These are phyloP conservation scores for Momotus momota DNA, from an alignment of 2,797 vertebrate species.

Conservation along the genomic window DNA sequence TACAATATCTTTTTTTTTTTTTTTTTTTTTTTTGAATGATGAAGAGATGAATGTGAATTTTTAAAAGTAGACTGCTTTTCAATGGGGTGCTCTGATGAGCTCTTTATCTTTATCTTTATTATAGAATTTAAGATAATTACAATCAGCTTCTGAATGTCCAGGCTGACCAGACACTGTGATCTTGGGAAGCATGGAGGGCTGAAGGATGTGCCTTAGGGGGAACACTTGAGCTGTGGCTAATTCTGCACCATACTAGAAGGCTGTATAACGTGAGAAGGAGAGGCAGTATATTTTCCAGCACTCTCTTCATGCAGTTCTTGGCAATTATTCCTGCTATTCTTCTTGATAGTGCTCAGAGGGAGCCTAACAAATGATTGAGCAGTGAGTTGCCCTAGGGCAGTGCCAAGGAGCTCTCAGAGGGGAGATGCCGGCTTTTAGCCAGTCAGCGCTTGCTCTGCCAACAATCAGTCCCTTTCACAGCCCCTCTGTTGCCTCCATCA, in stretches of 20 bases:
- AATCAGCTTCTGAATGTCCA: neutral
- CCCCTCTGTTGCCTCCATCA: accelerated
- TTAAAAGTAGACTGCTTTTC: neutral
- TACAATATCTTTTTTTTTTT: neutral
- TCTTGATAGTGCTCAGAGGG: neutral
- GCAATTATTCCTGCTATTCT: neutral
- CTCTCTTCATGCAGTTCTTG: neutral
- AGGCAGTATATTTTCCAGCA: neutral
- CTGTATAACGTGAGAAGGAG: accelerated
- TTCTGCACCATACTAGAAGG: neutral
- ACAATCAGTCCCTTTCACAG: neutral
- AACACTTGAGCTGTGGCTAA: neutral
- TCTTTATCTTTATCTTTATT: neutral
- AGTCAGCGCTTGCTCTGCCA: neutral
- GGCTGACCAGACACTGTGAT: neutral
- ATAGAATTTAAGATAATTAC: neutral
- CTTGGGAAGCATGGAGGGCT: neutral
- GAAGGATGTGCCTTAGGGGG: neutral
- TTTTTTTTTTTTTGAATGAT: neutral
- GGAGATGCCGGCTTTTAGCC: neutral
- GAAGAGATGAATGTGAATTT: neutral
- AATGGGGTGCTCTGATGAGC: neutral
- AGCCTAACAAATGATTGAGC: neutral
- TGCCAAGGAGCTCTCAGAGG: accelerated
- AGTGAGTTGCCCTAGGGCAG: neutral